Conservation (phyloP, 2,113 vertebrate genomes). For the Nibea albiflora region DNA sequence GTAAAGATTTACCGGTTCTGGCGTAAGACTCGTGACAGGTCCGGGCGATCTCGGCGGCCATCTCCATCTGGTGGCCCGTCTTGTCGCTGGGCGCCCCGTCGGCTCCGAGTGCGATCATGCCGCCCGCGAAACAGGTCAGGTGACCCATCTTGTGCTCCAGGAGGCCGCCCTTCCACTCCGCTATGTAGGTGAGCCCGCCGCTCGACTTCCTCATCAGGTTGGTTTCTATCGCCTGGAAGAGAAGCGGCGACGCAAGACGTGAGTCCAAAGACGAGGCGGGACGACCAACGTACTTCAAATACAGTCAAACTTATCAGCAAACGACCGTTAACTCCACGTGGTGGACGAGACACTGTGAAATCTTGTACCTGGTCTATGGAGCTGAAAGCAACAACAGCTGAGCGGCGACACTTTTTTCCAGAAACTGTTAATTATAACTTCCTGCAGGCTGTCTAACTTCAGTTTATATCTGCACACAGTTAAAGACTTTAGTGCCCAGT, state of each 20-base stretch:
- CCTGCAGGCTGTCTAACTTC: too few species aligned
- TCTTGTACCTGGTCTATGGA: neutral
- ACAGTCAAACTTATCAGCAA: neutral
- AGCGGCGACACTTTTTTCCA: neutral
- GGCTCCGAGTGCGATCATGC: constrained; percentile 97
- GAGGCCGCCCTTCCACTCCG: constrained; percentile 97
- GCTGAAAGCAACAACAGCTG: neutral
- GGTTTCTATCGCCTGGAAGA: constrained; percentile 91
- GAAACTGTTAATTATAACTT: neutral
- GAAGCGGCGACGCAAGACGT: neutral
- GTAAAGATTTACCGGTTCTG: constrained; percentile 88
- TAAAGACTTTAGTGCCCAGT: neutral
- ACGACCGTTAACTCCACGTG: too few species aligned
- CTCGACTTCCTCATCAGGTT: constrained; percentile 95
- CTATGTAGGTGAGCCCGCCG: constrained; percentile 94
- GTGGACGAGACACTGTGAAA: too few species aligned
- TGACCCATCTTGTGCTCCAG: constrained; percentile 99
- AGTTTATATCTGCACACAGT: too few species aligned
- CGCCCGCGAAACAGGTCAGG: constrained; percentile 97
- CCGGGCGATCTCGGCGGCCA: constrained; percentile 95
- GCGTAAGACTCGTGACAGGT: constrained; percentile 97
- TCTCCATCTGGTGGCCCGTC: constrained; percentile 93
- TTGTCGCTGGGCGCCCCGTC: constrained; percentile 90
- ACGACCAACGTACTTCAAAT: neutral
- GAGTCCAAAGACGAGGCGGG: too few species aligned